A percentile compares a stretch with the other conserved stretches of the same genome.
phyloP scores from a whole-genome alignment of 2,888 invertebrate genomes.

The Troglohyphantes excavatus region DNA sequence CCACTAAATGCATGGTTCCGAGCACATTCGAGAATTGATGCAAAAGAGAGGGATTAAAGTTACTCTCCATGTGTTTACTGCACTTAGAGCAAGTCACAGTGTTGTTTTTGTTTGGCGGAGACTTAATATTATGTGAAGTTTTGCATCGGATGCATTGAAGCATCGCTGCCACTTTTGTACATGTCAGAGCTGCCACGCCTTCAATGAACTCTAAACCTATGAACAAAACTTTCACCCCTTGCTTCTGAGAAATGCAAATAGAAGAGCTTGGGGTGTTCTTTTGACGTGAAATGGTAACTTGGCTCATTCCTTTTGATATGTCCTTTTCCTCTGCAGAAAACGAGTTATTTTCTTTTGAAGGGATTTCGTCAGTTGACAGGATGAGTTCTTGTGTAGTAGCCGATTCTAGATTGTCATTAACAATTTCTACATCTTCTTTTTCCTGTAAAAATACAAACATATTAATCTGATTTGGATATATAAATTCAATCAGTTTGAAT shows the following conservation, averaged over 20 bases:
- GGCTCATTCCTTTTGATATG: not conserved
- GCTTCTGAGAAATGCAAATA: conserved; percentile 8
- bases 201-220: conserved; percentile 81
- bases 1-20: conserved; percentile 82
- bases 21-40: conserved; percentile 82
- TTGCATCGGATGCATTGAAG: conserved; percentile 80
- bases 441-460: not conserved
- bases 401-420: not conserved
- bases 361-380: not conserved
- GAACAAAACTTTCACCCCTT: conserved; percentile 82
- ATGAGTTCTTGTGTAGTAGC: not conserved
- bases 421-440: not conserved
- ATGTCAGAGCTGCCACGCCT: conserved; percentile 81
- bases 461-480: no score
- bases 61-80: conserved; percentile 81
- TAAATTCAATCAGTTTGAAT: no score
- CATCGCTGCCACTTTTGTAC: conserved; percentile 81
- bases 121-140: conserved; percentile 80
- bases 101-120: conserved; percentile 81
- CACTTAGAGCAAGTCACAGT: conserved; percentile 82
- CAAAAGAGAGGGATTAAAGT: conserved; percentile 81
- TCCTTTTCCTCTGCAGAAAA: not conserved
- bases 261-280: not conserved
- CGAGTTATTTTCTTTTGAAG: not conserved
- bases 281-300: not conserved